These are phyloP conservation scores for Temnothorax unifasciatus DNA, from an alignment of 2,888 invertebrate genomes.

Conservation along the genomic window DNA sequence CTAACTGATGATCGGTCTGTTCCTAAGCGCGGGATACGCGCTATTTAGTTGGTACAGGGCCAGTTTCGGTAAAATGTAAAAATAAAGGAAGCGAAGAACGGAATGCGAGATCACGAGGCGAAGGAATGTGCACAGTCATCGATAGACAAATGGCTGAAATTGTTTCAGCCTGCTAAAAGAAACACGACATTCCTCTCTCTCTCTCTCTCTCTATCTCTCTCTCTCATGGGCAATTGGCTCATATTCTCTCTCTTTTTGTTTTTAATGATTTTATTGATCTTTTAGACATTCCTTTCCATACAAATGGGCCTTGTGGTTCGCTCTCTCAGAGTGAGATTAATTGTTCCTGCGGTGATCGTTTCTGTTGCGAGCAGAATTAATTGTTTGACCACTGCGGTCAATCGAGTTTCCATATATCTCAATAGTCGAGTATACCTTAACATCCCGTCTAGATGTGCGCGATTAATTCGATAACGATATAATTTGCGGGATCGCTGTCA, in stretches of 20 bases:
- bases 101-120: neutral
- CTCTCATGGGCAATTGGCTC: conserved; percentile 28
- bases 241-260: neutral
- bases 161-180: conserved; percentile 74
- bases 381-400: conserved; percentile 3
- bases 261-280: conserved; percentile 72
- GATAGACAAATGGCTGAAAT: conserved; percentile 70
- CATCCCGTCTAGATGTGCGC: neutral
- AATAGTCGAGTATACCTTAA: neutral
- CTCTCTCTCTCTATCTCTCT: neutral
- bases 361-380: conserved; percentile 33
- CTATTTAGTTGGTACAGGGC: conserved; percentile 66
- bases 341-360: conserved; percentile 2
- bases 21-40: conserved; percentile 55
- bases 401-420: conserved; percentile 19
- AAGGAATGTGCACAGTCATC: conserved; percentile 18
- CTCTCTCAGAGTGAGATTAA: conserved; percentile 26
- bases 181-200: conserved; percentile 58
- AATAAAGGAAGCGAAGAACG: conserved; percentile 47
- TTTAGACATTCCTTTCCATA: conserved; percentile 44
- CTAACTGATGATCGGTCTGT: conserved; percentile 65
- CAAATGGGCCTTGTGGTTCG: conserved; percentile 37
- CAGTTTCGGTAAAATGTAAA: conserved; percentile 61
- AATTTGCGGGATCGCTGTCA: neutral
- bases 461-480: conserved; percentile 15